Evolutionary conservation across 2,113 vertebrate species (phyloP).

Genomic region (Mormyrus iriodes): DNA sequence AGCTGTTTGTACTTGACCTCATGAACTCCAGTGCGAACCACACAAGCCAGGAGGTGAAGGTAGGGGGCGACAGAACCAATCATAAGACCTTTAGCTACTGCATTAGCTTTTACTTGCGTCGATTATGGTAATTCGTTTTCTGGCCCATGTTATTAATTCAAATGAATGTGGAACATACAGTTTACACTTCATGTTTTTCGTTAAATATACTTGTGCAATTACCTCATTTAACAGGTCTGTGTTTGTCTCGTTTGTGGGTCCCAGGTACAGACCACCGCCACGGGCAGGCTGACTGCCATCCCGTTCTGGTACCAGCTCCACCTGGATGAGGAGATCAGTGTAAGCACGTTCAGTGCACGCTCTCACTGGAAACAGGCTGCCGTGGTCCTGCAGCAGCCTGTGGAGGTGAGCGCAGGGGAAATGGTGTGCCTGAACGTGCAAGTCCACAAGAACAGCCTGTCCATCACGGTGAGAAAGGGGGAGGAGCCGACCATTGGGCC

Average conservation of each 20-base stretch:
- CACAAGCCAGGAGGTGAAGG: constrained; percentile 76
- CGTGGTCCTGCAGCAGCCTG: constrained; percentile 75
- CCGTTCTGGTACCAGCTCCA: constrained; percentile 91
- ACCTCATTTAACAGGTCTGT: neutral
- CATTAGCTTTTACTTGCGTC: neutral
- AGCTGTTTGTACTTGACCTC: constrained; percentile 83
- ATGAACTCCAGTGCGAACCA: constrained; percentile 77
- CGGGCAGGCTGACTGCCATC: constrained; percentile 80
- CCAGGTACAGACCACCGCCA: constrained; percentile 68
- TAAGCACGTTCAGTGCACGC: constrained; percentile 73
- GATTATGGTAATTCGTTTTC: neutral
- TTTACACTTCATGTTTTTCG: neutral
- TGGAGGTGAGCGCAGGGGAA: constrained; percentile 70
- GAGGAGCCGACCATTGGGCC: constrained; percentile 1
- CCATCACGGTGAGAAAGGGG: constrained; percentile 59
- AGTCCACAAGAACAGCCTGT: constrained; percentile 86
- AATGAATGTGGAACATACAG: neutral
- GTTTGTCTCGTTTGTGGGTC: neutral
- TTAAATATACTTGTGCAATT: neutral
- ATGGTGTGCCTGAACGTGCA: constrained; percentile 70
- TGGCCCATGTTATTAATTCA: neutral
- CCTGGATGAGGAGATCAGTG: constrained; percentile 69
- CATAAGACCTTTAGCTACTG: neutral
- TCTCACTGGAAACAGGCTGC: constrained; percentile 98
- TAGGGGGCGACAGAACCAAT: constrained; percentile 41